Conservation (phyloP, 2,888 invertebrate genomes). For the Dioctria linearis region DNA sequence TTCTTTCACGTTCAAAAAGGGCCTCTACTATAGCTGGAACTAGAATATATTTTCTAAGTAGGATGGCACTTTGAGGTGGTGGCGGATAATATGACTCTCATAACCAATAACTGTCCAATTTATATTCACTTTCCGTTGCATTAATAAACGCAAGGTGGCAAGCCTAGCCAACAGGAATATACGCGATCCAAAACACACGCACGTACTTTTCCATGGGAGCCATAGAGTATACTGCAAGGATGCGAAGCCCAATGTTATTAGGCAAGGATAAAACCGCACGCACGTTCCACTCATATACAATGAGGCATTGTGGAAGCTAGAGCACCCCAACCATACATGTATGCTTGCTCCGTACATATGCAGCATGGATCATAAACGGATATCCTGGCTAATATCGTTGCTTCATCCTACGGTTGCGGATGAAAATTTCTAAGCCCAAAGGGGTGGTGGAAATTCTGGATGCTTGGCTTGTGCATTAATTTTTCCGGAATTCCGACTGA, state of each 20-base stretch:
- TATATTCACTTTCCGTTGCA: conserved; percentile 58
- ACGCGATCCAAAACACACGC: not conserved
- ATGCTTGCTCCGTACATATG: not conserved
- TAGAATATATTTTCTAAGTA: not conserved
- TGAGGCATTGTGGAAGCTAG: conserved; percentile 15
- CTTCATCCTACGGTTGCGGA: not conserved
- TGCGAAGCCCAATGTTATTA: conserved; percentile 14
- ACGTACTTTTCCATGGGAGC: conserved; percentile 6
- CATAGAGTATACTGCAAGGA: not conserved
- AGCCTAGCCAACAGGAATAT: conserved; percentile 18
- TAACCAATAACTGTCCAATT: conserved; percentile 55
- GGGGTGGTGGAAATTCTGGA: not conserved
- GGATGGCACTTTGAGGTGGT: not conserved
- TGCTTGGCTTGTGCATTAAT: conserved; percentile 12
- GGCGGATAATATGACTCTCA: conserved; percentile 10
- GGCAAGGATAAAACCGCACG: conserved; percentile 30
- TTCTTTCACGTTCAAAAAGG: conserved; percentile 10
- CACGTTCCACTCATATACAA: conserved; percentile 36
- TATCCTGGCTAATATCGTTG: conserved; percentile 45
- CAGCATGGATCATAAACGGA: conserved; percentile 44
- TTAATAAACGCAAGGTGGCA: conserved; percentile 54
- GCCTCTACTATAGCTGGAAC: not conserved
- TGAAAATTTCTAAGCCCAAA: not conserved
- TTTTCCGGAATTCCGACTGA: conserved; percentile 6
- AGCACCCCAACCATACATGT: too few relatives aligned